Base-by-base conservation (phyloP, 2,888 invertebrate genomes). In the Noctuana brunneofusca region DNA sequence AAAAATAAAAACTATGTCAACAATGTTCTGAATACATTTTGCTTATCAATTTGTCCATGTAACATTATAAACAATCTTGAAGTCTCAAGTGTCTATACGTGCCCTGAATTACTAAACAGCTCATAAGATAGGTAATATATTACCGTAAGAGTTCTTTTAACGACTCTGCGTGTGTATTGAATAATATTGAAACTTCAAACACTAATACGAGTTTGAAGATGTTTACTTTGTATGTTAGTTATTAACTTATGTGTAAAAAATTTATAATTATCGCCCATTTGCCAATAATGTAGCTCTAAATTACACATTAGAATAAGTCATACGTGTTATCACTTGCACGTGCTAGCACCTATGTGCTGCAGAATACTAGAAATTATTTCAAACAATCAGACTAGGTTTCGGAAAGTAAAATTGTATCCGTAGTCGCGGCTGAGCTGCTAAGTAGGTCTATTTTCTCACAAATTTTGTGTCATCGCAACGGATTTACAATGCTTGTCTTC, bases 11-110 rank as follows among this genome's bases (percentile, higher is more conserved):
- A 6, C n/a, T 35, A 35, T 38, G 38, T 38, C 41, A 27, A 43
- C 55, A 27, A 41, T 46, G 18, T 46, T 24, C 1, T 35, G 18
- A 46, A 46, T 46, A 46, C 16, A 30, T 30, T 56, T 16, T 48
- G 30, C 22, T 35, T 57, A 57, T 57, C 46, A 48, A 57, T 57
- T n/a, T 46, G 46, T 46, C 32, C n/a, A 48, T 48, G 38, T 12
- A 38, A 49, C 49, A 50, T 24, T 35, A 49, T 58, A 38, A 50
- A 50, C 49, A 58, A 18, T 52, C 48, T 20, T 41, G 24, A 43
- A 53, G 59, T 43, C 52, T 53, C 43, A 43, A 59, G 59, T 43
- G 43, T 30, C 32, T 20, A 59, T 53, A 59, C 59, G 52, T 59
- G 59, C 52, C 30, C 43, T 59, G 59, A 59, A 53, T 59, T 30